These are phyloP conservation scores for Phortica variegata DNA, from an alignment of 1,140 invertebrate genomes.

Conservation along the genomic window DNA sequence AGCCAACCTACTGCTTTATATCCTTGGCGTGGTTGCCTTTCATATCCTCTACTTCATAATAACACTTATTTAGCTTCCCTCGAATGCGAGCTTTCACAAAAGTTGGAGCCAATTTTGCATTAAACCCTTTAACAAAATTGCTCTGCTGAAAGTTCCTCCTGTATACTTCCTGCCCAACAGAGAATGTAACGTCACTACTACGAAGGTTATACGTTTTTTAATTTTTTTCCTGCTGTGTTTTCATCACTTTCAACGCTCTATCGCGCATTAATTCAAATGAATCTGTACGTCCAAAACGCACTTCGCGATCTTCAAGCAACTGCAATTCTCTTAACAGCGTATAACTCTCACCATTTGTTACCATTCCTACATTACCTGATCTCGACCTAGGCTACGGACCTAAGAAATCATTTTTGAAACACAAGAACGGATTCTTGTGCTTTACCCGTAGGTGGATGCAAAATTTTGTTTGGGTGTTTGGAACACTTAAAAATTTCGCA, in stretches of 20 bases:
- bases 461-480: constrained; percentile 3
- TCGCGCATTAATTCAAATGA: no score
- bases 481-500: constrained; percentile 5
- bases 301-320: not conserved
- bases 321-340: not conserved
- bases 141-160: constrained; percentile 1
- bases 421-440: constrained; percentile 3
- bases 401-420: no score
- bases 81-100: constrained; percentile 1
- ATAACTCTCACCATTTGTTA: not conserved
- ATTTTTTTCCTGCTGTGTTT: not conserved
- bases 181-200: not conserved
- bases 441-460: constrained; percentile 12
- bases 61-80: not conserved
- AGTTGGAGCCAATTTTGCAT: constrained; percentile 5
- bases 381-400: no score
- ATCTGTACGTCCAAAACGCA: no score
- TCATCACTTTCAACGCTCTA: not conserved
- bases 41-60: constrained; percentile 6
- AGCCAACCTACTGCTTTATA: no score
- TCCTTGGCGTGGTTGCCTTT: constrained; percentile 5
- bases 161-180: constrained; percentile 1
- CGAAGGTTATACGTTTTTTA: constrained; percentile 6
- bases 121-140: constrained; percentile 3
- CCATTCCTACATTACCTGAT: not conserved